These are phyloP conservation scores for Sycobia sp. DNA, from an alignment of 1,140 invertebrate genomes.

Conservation along the genomic window DNA sequence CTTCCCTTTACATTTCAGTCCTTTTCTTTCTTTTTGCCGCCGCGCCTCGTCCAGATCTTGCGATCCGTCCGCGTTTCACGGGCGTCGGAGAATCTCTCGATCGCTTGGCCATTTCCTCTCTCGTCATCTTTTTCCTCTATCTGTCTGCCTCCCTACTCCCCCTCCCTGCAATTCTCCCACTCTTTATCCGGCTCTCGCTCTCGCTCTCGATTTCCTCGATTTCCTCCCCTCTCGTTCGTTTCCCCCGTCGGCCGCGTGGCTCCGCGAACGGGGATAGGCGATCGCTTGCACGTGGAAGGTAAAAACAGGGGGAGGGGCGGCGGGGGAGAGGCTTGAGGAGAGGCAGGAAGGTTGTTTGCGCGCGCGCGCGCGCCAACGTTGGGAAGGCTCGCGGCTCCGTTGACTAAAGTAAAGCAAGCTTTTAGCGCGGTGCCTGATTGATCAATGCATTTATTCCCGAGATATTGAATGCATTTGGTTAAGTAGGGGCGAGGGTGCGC, in stretches of 20 bases:
- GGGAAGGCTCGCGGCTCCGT: slow-evolving; percentile 47
- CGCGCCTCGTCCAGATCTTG: neutral
- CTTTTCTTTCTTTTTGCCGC: neutral
- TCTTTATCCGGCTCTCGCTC: too few relatives aligned
- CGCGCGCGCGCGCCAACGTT: slow-evolving; percentile 34
- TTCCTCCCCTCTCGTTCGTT: neutral
- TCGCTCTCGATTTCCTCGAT: too few relatives aligned
- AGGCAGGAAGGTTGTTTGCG: slow-evolving; percentile 52
- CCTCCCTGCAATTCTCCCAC: slow-evolving; percentile 23
- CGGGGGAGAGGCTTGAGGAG: slow-evolving; percentile 32
- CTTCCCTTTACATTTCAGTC: neutral
- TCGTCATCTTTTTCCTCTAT: too few relatives aligned
- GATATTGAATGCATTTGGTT: slow-evolving; percentile 63
- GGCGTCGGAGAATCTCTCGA: too few relatives aligned
- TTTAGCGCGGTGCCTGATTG: slow-evolving; percentile 62
- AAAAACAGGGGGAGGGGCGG: slow-evolving; percentile 16
- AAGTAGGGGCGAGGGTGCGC: slow-evolving; percentile 50
- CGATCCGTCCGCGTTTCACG: too few relatives aligned
- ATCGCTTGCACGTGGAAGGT: slow-evolving; percentile 26
- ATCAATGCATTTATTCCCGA: slow-evolving; percentile 64
- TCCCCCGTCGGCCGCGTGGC: neutral
- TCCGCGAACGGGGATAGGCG: slow-evolving; percentile 15
- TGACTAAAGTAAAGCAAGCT: slow-evolving; percentile 59
- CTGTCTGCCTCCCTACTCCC: neutral
- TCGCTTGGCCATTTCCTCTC: too few relatives aligned